Conservation (phyloP, 2,113 vertebrate genomes). For the Falco punctatus region DNA sequence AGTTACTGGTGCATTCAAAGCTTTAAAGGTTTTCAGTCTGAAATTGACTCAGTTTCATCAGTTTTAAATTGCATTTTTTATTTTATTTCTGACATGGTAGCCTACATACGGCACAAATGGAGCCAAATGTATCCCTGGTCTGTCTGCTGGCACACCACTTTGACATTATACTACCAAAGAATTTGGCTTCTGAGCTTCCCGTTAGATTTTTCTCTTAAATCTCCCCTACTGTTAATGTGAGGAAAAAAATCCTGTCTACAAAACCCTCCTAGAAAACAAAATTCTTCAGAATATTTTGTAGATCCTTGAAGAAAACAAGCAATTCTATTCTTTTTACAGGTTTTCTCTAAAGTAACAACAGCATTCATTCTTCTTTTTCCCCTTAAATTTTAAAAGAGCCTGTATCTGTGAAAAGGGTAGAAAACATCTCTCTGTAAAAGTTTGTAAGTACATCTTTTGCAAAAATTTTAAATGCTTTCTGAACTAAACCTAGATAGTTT, state of each 20-base stretch:
- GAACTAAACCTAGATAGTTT: not conserved
- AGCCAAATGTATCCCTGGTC: not conserved
- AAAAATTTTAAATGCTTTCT: not conserved
- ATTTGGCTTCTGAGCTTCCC: not conserved
- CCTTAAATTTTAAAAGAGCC: not conserved
- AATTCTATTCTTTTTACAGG: not conserved
- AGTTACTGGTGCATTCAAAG: not conserved
- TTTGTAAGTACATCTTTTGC: not conserved
- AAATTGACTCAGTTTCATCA: not conserved
- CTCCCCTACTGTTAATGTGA: not conserved
- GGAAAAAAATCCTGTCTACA: not conserved
- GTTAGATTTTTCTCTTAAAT: not conserved
- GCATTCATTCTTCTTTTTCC: not conserved
- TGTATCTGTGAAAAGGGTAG: not conserved
- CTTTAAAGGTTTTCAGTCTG: not conserved
- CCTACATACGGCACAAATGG: not conserved
- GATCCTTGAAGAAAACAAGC: not conserved
- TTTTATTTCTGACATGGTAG: not conserved
- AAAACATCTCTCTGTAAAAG: not conserved
- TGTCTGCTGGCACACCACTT: not conserved
- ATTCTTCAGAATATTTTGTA: not conserved
- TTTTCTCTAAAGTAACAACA: not conserved
- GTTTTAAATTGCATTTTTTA: not conserved
- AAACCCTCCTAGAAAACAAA: not conserved
- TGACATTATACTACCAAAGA: not conserved